Evolutionary conservation across 2,888 invertebrate species (phyloP), one percentile per base, ranked within the genome.

Genomic region (Acronicta aceris): DNA sequence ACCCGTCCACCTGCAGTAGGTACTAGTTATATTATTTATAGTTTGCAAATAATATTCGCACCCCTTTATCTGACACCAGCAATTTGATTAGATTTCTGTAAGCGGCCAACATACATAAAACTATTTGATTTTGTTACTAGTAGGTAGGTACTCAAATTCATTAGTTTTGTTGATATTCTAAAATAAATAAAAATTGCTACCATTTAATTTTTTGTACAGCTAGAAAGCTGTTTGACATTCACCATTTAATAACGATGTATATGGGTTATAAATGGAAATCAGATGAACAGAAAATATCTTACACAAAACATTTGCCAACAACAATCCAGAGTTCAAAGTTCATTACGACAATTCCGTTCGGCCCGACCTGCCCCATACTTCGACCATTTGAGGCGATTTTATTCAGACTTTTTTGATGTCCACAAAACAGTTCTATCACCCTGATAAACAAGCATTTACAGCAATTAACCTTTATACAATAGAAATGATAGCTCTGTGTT

Each of bases 71-170:
- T 40, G 25, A 36, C 25, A 53, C 7, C 25, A 17, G 54, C 30
- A 59, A 30, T 40, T 52, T 36, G 9, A 61, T 50, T 62, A 48
- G 36, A 45, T 52, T 42, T 5, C 46, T 48, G 30, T 38, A 33
- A 46, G 36, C 30, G 25, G 41, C 40, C 25, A 59, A 54, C 30
- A 17, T 15, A 43, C 50, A 16, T 40, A 41, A 25, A 51, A 49
- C 15, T 40, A 45, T 64, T 64, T 69, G 38, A 48, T 36, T 51
- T 9, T n/a, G 33, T 43, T 42, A 47, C 54, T 16, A 55, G 36
- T 56, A 33, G 10, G 17, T 13, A 16, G 15, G 45, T n/a, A n/a
- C n/a, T n/a, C n/a, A n/a, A n/a, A n/a, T n/a, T n/a, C n/a, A n/a
- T n/a, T n/a, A n/a, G n/a, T n/a, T n/a, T n/a, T n/a, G n/a, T n/a